Conservation (phyloP, 2,797 vertebrate species). For the Enoplosus armatus region DNA sequence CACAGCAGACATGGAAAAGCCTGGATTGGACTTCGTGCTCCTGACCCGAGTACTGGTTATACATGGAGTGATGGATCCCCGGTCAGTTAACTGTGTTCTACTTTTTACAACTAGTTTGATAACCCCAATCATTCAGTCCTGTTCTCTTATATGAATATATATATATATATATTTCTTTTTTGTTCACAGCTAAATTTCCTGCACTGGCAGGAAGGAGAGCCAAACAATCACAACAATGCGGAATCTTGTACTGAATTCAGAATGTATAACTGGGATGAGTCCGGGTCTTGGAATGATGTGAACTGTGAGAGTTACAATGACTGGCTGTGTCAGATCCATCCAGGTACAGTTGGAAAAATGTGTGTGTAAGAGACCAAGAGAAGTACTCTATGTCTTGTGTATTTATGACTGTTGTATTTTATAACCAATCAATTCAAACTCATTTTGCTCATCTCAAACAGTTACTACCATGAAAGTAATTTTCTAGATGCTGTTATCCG, state of each 20-base stretch:
- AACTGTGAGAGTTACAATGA: constrained; percentile 89
- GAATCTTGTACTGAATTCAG: constrained; percentile 90
- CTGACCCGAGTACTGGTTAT: constrained; percentile 88
- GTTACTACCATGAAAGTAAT: neutral
- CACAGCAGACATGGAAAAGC: constrained; percentile 71
- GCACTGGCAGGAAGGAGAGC: constrained; percentile 93
- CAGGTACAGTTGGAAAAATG: constrained; percentile 84
- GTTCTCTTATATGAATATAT: neutral
- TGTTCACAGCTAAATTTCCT: constrained; percentile 88
- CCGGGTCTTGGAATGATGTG: constrained; percentile 89
- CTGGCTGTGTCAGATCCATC: constrained; percentile 93
- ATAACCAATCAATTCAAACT: too few relatives aligned
- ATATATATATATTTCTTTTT: neutral
- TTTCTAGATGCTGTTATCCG: neutral
- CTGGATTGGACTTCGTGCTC: constrained; percentile 92
- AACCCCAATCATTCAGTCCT: neutral
- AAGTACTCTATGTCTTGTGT: neutral
- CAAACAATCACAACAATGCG: constrained; percentile 91
- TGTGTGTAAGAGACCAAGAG: neutral
- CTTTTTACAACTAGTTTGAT: neutral
- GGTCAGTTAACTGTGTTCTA: constrained; percentile 82
- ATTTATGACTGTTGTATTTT: neutral
- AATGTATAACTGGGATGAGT: constrained; percentile 53
- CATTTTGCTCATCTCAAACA: neutral
- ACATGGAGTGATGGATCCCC: constrained; percentile 92